phyloP scores from a whole-genome alignment of 1,140 invertebrate genomes.

The Saccostrea echinata region DNA sequence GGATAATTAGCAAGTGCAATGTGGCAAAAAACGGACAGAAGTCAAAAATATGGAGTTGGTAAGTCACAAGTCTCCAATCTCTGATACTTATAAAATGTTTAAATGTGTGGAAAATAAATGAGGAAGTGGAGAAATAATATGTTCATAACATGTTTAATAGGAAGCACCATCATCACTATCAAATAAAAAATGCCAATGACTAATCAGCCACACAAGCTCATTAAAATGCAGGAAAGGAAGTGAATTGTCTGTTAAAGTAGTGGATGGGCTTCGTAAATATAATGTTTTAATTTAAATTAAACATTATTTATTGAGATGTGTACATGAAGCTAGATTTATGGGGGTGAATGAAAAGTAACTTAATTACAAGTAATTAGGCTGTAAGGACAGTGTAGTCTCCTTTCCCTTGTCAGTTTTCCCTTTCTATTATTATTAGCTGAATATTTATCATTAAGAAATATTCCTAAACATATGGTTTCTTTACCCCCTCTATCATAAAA shows the following conservation, averaged over 20 bases:
- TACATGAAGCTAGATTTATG: no score
- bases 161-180: not conserved
- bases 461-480: no score
- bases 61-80: constrained; percentile 44
- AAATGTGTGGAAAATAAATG: constrained; percentile 19
- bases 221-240: not conserved
- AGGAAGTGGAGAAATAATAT: constrained; percentile 2
- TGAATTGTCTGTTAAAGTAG: no score
- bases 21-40: constrained; percentile 67
- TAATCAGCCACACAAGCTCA: not conserved
- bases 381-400: no score
- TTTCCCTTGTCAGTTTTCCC: no score
- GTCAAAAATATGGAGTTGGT: constrained; percentile 71
- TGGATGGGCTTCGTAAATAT: not conserved
- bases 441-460: no score
- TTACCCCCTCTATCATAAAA: no score
- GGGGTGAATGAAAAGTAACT: no score
- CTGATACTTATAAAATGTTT: not conserved
- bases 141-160: not conserved
- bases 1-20: constrained; percentile 59
- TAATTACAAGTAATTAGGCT: no score
- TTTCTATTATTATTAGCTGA: no score
- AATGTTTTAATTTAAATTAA: not conserved
- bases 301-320: not conserved
- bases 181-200: not conserved